A percentile compares a stretch with the other conserved stretches of the same genome.
Conservation (phyloP, 2,797 vertebrate species). For the Trachops cirrhosus region DNA sequence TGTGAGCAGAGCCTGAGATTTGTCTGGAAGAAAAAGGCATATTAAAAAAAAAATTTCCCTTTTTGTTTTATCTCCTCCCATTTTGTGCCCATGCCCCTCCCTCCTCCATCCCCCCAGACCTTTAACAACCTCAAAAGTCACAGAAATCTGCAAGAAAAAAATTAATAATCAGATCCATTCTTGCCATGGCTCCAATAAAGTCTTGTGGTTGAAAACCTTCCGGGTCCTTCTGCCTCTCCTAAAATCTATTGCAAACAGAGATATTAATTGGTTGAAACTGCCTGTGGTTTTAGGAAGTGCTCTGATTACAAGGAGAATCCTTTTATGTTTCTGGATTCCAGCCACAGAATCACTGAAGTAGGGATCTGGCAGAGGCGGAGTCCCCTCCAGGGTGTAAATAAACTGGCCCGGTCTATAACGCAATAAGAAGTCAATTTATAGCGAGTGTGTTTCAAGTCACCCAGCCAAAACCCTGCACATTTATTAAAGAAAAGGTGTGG, state of each 20-base stretch:
- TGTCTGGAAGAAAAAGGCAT: constrained; percentile 6
- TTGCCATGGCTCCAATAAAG: constrained; percentile 35
- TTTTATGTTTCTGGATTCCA: constrained; percentile 63
- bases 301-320: constrained; percentile 73
- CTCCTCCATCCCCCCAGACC: neutral
- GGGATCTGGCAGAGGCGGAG: constrained; percentile 58
- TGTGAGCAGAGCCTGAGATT: neutral
- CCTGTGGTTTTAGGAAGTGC: constrained; percentile 73
- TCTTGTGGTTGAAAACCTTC: constrained; percentile 42
- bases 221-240: constrained; percentile 46
- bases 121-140: neutral
- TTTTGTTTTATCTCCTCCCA: neutral
- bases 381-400: constrained; percentile 59
- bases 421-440: neutral
- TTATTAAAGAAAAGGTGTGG: constrained; percentile 52
- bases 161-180: constrained; percentile 55
- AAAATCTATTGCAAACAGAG: constrained; percentile 41
- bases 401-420: constrained; percentile 49
- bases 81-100: neutral
- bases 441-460: constrained; percentile 34
- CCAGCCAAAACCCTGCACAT: neutral
- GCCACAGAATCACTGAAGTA: constrained; percentile 68
- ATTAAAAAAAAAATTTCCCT: neutral
- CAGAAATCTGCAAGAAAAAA: constrained; percentile 41
- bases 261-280: constrained; percentile 75